phyloP scores from a whole-genome alignment of 2,888 invertebrate genomes.

The Cephus rjabovi region DNA sequence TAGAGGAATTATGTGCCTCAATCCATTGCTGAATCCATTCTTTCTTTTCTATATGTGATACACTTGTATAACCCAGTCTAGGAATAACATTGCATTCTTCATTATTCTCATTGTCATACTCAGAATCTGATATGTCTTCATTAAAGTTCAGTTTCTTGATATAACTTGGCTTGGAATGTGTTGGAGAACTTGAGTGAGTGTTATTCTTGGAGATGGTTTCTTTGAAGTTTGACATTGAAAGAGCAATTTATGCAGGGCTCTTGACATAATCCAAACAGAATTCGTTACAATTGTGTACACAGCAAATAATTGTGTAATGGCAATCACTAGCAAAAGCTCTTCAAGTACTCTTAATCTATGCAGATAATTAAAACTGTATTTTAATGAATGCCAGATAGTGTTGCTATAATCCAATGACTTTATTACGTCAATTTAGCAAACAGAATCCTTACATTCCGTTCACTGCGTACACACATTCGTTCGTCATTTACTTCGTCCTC shows the following conservation, averaged over 20 bases:
- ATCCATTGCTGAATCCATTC: conserved; percentile 46
- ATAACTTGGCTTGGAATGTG: conserved; percentile 13
- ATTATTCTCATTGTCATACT: background rate
- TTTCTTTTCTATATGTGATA: conserved; percentile 20
- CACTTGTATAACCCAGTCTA: background rate
- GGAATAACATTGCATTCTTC: background rate
- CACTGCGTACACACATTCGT: too few relatives aligned
- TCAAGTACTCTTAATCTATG: background rate
- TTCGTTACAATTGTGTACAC: background rate
- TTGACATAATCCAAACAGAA: background rate
- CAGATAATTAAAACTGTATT: background rate
- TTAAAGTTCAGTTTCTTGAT: background rate
- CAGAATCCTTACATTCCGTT: too few relatives aligned
- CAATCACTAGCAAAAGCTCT: background rate
- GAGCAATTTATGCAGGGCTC: background rate
- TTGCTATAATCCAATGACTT: background rate
- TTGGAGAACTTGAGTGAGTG: conserved; percentile 19
- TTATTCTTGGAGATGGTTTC: conserved; percentile 19
- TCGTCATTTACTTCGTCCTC: background rate
- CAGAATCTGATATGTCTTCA: background rate
- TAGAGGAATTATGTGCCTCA: conserved; percentile 25
- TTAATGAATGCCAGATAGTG: background rate
- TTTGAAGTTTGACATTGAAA: conserved; percentile 18
- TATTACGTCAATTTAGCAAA: background rate
- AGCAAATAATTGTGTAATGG: background rate